phyloP scores from a whole-genome alignment of 1,140 invertebrate genomes.

The Araneus ventricosus region DNA sequence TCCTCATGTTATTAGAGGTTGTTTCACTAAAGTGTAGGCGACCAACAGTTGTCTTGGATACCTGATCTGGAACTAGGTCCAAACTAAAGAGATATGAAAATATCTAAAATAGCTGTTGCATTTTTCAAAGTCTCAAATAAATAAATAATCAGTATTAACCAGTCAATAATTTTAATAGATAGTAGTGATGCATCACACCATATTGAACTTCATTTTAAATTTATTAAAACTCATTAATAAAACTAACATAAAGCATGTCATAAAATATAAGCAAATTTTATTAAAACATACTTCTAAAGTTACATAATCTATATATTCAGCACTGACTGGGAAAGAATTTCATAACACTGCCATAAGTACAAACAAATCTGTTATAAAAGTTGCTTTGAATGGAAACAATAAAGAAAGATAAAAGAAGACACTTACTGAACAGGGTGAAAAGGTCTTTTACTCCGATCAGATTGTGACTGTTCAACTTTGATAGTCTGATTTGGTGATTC shows the following conservation, averaged over 20 bases:
- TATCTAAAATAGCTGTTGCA: too few relatives aligned
- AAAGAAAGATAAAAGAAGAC: neutral
- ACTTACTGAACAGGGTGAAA: conserved; percentile 98
- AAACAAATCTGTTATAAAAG: neutral
- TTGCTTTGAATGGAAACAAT: neutral
- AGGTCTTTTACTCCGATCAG: conserved; percentile 97
- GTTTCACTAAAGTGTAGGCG: conserved; percentile 98
- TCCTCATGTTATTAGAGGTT: conserved; percentile 99
- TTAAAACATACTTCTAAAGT: too few relatives aligned
- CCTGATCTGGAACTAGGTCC: conserved; percentile 84
- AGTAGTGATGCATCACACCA: too few relatives aligned
- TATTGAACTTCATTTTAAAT: too few relatives aligned
- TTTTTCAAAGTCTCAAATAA: too few relatives aligned
- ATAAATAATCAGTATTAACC: too few relatives aligned
- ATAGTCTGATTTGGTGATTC: conserved; percentile 97
- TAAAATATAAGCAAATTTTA: too few relatives aligned
- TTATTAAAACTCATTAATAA: too few relatives aligned
- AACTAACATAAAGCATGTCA: too few relatives aligned
- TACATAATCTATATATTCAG: too few relatives aligned
- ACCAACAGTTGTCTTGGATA: conserved; percentile 90
- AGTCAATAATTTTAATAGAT: too few relatives aligned
- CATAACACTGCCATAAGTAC: neutral
- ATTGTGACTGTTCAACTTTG: conserved; percentile 98
- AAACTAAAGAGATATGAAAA: conserved; percentile 84
- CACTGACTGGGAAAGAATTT: neutral